A percentile compares a stretch with the other conserved stretches of the same genome.
Evolutionary conservation across 2,113 vertebrate species (phyloP).

Genomic region (Eudorcas thomsonii): DNA sequence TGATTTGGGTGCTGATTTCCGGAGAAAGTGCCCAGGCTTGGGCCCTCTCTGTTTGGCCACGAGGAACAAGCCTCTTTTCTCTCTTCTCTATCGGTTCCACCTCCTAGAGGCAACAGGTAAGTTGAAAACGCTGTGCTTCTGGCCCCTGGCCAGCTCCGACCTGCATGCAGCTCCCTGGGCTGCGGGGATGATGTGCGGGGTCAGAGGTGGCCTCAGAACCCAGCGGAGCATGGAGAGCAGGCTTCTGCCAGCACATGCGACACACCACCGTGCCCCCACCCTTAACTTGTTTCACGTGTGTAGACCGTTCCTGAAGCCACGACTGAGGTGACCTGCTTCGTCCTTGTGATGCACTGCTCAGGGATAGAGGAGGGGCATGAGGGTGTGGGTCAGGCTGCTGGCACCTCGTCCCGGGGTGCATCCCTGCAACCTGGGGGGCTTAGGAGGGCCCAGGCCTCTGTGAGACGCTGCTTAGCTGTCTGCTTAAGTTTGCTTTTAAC

Average conservation of each 20-base stretch:
- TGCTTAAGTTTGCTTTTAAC: neutral
- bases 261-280: rapidly evolving
- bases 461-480: neutral
- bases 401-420: rapidly evolving
- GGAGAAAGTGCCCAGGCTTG: neutral
- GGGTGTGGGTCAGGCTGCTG: neutral
- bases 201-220: neutral
- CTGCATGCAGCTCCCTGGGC: neutral
- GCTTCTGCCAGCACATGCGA: neutral
- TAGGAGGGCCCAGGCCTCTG: neutral
- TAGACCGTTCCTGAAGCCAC: rapidly evolving
- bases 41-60: neutral
- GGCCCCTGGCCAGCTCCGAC: neutral
- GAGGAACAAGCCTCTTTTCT: neutral
- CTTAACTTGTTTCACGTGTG: neutral
- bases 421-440: rapidly evolving
- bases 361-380: rapidly evolving
- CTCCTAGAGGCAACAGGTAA: neutral
- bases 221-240: rapidly evolving
- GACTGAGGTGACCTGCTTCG: rapidly evolving
- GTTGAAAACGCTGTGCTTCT: neutral
- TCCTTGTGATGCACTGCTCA: neutral
- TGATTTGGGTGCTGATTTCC: neutral
- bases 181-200: rapidly evolving
- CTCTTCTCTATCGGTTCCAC: no score